A percentile compares a stretch with the other conserved stretches of the same genome.
Evolutionary conservation across 2,113 vertebrate genomes (phyloP).

Genomic region (Oxygymnocypris stewartii): DNA sequence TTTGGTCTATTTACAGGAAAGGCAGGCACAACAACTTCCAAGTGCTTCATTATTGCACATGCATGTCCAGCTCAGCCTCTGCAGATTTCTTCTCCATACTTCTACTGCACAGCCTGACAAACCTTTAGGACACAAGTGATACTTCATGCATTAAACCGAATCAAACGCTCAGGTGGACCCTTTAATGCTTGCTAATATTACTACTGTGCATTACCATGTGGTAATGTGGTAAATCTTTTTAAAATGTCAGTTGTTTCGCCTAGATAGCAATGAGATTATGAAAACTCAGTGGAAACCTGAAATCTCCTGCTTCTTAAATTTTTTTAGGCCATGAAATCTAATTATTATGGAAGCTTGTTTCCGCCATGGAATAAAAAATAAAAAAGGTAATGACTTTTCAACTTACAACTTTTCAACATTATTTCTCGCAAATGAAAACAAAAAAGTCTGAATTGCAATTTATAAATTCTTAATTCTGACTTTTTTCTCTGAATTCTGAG

Average conservation of each 20-base stretch:
- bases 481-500: no score
- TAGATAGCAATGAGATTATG: neutral
- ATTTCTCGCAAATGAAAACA: no score
- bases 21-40: neutral
- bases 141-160: slow-evolving; percentile 6
- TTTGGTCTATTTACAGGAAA: neutral
- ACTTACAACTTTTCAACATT: no score
- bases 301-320: neutral
- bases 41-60: neutral
- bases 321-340: neutral
- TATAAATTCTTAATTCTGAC: no score
- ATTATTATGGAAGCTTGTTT: no score
- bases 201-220: neutral
- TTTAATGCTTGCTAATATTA: slow-evolving; percentile 29
- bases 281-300: neutral
- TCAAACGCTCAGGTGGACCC: neutral
- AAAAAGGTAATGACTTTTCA: no score
- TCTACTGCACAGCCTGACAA: slow-evolving; percentile 2
- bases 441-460: no score
- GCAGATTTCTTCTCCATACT: neutral
- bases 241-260: neutral
- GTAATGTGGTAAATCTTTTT: neutral
- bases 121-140: slow-evolving; percentile 4
- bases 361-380: no score
- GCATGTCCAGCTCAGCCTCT: neutral